A percentile compares a stretch with the other conserved stretches of the same genome.
phyloP scores from a whole-genome alignment of 2,888 invertebrate genomes.

The Eretmocerus hayati region DNA sequence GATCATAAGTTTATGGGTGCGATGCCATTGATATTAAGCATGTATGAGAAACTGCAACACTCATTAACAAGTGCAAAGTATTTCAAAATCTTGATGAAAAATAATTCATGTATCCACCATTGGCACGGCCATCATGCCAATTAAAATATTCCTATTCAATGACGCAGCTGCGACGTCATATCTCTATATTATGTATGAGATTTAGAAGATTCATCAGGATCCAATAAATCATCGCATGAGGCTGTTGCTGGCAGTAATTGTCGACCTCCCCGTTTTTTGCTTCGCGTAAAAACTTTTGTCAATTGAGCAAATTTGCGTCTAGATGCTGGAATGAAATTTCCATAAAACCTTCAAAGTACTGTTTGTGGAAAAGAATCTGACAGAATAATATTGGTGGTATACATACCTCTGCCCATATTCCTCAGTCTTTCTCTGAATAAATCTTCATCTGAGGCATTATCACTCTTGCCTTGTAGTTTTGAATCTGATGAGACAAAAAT shows the following conservation, averaged over 20 bases:
- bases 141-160: constrained; percentile 12
- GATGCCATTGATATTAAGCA: constrained; percentile 5
- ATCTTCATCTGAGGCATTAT: constrained; percentile 52
- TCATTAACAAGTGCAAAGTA: constrained; percentile 24
- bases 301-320: constrained; percentile 75
- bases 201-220: constrained; percentile 41
- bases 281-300: constrained; percentile 67
- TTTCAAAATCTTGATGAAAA: too few relatives aligned
- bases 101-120: constrained; percentile 8
- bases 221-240: constrained; percentile 43
- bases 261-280: constrained; percentile 41
- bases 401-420: constrained; percentile 70
- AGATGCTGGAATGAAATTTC: constrained; percentile 62
- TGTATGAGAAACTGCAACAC: constrained; percentile 24
- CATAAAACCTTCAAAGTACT: too few relatives aligned
- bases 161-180: neutral
- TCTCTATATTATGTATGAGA: constrained; percentile 10
- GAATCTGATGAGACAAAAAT: constrained; percentile 31
- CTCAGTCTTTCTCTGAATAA: constrained; percentile 69
- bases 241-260: constrained; percentile 44
- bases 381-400: neutral
- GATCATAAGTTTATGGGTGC: neutral
- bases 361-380: too few relatives aligned
- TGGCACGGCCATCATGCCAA: neutral
- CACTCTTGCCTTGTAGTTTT: constrained; percentile 38